A percentile compares a stretch with the other conserved stretches of the same genome.
Conservation (phyloP, 1,140 invertebrate genomes). For the Bombus superbus region DNA sequence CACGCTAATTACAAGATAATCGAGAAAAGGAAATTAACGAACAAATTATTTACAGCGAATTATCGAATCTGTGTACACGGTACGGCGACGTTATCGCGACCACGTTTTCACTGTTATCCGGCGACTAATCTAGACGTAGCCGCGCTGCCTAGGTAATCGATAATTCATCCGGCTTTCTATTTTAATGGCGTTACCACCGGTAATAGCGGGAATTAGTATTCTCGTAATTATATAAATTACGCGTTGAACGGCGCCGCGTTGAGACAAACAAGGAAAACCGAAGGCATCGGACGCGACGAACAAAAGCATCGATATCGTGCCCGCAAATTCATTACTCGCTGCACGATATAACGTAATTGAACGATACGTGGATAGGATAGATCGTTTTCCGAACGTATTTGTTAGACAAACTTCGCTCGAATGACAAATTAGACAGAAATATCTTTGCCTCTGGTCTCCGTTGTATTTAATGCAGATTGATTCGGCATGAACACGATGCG, state of each 20-base stretch:
- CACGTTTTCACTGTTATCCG: not conserved
- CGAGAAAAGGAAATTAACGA: not conserved
- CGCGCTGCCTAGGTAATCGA: not conserved
- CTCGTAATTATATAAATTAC: constrained; percentile 39
- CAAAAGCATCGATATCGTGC: not conserved
- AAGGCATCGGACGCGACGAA: not conserved
- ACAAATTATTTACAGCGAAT: constrained; percentile 28
- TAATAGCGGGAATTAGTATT: constrained; percentile 23
- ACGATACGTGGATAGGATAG: not conserved
- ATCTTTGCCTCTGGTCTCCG: not conserved
- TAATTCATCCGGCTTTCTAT: constrained; percentile 27
- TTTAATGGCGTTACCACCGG: constrained; percentile 2
- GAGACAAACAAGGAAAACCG: not conserved
- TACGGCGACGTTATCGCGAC: not conserved
- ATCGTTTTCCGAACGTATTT: not conserved
- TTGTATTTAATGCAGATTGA: not conserved
- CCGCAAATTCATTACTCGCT: constrained; percentile 2
- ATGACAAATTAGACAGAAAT: not conserved
- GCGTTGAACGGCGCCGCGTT: not conserved
- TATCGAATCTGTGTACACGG: not conserved
- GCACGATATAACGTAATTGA: not conserved
- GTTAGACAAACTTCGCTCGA: not conserved
- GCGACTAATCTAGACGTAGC: not conserved
- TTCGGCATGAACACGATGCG: not conserved
- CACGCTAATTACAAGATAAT: not conserved